Percentiles rank a stretch among this genome's conserved stretches.
phyloP scores from a whole-genome alignment of 2,797 vertebrate genomes.

The Poecilia velifera region DNA sequence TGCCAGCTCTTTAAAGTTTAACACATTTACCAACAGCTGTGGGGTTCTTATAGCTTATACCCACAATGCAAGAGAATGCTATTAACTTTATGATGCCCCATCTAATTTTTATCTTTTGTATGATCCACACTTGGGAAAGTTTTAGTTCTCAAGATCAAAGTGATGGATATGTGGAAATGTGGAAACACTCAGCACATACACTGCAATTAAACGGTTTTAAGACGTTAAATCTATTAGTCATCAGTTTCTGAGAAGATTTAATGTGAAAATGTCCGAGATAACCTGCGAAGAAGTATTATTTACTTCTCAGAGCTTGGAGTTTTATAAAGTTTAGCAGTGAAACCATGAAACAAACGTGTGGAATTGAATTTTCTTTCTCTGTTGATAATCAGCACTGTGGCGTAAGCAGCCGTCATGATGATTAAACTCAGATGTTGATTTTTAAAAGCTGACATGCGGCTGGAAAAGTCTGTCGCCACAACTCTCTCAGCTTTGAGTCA shows the following conservation, averaged over 20 bases:
- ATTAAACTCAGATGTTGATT: background rate
- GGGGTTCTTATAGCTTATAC: background rate
- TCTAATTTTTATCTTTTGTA: background rate
- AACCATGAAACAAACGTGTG: background rate
- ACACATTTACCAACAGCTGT: background rate
- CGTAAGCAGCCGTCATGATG: background rate
- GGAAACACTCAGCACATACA: background rate
- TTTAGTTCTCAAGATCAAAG: slow-evolving; percentile 1
- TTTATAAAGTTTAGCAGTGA: background rate
- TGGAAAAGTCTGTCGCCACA: background rate
- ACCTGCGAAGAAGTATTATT: background rate
- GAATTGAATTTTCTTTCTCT: background rate
- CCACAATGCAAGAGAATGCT: background rate
- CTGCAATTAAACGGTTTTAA: background rate
- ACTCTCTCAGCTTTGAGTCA: background rate
- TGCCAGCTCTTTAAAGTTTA: background rate
- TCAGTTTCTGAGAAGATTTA: background rate
- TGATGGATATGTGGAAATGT: background rate
- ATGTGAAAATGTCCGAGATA: background rate
- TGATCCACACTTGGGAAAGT: background rate
- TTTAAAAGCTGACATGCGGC: background rate
- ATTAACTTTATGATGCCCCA: background rate
- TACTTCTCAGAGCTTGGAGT: background rate
- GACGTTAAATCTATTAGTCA: background rate
- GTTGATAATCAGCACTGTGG: background rate